These are phyloP conservation scores for Allobates femoralis DNA, from an alignment of 2,797 vertebrate species.

Conservation along the genomic window DNA sequence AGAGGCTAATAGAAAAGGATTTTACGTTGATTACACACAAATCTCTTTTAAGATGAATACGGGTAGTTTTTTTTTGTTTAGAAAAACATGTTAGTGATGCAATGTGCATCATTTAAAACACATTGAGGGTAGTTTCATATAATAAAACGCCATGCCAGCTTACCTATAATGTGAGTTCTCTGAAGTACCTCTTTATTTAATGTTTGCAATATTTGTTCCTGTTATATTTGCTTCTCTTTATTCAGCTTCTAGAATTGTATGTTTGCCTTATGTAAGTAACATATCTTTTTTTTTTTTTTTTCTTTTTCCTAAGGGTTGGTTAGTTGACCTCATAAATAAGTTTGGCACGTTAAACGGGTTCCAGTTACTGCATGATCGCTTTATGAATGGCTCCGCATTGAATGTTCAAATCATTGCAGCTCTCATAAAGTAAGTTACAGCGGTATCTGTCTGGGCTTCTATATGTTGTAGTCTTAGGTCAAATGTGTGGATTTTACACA, in stretches of 20 bases:
- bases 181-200: too few species aligned
- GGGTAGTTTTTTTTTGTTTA: too few species aligned
- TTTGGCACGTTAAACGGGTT: conserved; percentile 99
- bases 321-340: conserved; percentile 99
- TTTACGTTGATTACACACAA: too few species aligned
- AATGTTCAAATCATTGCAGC: conserved; percentile 99
- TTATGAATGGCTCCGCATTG: conserved; percentile 96
- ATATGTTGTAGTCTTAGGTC: neutral
- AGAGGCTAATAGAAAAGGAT: too few species aligned
- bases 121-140: too few species aligned
- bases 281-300: neutral
- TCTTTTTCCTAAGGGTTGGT: conserved; percentile 85
- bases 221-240: too few species aligned
- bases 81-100: too few species aligned
- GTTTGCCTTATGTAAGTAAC: neutral
- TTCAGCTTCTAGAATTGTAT: neutral
- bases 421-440: conserved; percentile 94
- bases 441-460: neutral
- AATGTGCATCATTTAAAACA: too few species aligned
- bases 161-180: too few species aligned
- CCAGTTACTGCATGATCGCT: conserved; percentile 99
- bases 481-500: neutral
- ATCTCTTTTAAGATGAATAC: too few species aligned
- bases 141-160: too few species aligned
- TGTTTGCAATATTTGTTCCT: too few species aligned